phyloP scores from a whole-genome alignment of 2,113 vertebrate species.

The Ginglymostoma cirratum region DNA sequence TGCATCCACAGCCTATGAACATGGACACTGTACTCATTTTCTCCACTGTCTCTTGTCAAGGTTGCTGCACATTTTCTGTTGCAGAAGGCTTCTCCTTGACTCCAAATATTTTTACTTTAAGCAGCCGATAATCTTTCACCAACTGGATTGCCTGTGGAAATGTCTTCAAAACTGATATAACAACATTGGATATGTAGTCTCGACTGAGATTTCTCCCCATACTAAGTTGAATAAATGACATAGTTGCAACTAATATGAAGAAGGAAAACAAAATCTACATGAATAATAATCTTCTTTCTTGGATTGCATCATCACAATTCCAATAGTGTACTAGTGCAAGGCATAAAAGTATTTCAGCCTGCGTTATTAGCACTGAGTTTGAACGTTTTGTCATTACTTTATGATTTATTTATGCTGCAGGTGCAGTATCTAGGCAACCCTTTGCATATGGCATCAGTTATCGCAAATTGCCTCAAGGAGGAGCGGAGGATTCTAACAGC shows the following conservation, averaged over 20 bases:
- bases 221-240: background rate
- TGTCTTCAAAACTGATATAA: background rate
- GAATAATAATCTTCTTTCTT: background rate
- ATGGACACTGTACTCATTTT: background rate
- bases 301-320: too few species aligned
- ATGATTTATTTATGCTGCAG: constrained; percentile 54
- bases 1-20: background rate
- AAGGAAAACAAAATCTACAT: background rate
- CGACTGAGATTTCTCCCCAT: background rate
- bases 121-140: background rate
- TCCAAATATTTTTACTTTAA: background rate
- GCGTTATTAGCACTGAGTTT: background rate
- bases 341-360: background rate
- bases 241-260: background rate
- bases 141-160: background rate
- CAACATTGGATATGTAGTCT: background rate
- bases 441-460: constrained; percentile 73
- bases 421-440: constrained; percentile 79
- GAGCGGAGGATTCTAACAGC: constrained; percentile 82
- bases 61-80: background rate
- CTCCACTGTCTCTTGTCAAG: background rate
- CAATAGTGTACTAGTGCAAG: background rate
- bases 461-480: constrained; percentile 84
- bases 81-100: background rate
- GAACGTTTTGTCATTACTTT: background rate